Evolutionary conservation across 2,888 invertebrate genomes (phyloP).

Genomic region (Nudaria mundana): DNA sequence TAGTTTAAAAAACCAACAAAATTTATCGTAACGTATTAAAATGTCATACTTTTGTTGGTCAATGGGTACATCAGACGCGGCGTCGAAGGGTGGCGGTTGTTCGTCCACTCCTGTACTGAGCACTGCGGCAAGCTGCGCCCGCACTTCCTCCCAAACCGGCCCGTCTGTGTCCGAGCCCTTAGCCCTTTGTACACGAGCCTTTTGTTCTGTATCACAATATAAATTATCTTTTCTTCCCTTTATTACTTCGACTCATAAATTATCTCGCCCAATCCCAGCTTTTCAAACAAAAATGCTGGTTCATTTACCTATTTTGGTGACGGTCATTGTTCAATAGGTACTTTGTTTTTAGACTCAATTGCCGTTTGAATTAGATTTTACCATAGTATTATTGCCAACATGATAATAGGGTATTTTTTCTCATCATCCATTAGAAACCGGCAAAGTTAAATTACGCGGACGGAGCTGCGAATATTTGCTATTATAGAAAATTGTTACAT

Average conservation of each 20-base stretch:
- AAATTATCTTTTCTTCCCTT: slow-evolving; percentile 31
- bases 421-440: too few relatives aligned
- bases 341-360: too few relatives aligned
- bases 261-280: slow-evolving; percentile 10
- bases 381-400: too few relatives aligned
- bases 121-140: slow-evolving; percentile 82
- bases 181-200: slow-evolving; percentile 32
- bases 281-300: slow-evolving; percentile 10
- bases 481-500: too few relatives aligned
- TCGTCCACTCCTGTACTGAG: slow-evolving; percentile 77
- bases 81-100: slow-evolving; percentile 91
- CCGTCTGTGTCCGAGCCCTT: slow-evolving; percentile 29
- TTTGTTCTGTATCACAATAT: slow-evolving; percentile 40
- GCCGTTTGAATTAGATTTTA: too few relatives aligned
- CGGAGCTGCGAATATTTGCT: too few relatives aligned
- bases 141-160: slow-evolving; percentile 84
- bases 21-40: slow-evolving; percentile 7
- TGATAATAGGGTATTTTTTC: too few relatives aligned
- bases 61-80: slow-evolving; percentile 89
- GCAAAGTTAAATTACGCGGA: too few relatives aligned
- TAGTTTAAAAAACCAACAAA: not conserved
- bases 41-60: slow-evolving; percentile 91
- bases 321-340: slow-evolving; percentile 3
- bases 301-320: slow-evolving; percentile 4
- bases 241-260: slow-evolving; percentile 34